A percentile compares a stretch with the other conserved stretches of the same genome.
Evolutionary conservation across 2,888 invertebrate species (phyloP).

Genomic region (Pseudococcus jackbeardsleyi): DNA sequence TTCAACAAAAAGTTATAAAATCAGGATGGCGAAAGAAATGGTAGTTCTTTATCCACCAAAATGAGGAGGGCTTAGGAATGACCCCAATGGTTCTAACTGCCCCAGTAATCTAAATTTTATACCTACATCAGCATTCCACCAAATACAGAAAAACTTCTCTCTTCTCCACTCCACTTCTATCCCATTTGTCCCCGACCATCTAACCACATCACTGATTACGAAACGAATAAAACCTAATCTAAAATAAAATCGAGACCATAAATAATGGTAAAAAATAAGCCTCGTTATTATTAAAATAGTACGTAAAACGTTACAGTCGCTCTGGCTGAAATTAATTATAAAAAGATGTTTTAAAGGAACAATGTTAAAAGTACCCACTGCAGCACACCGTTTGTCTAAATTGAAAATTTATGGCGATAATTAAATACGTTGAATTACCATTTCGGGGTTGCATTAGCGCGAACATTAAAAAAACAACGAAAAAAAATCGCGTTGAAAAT

Average conservation of each 20-base stretch:
- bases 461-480: not conserved
- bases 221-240: not conserved
- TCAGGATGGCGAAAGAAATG: too few relatives aligned
- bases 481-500: not conserved
- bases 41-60: too few relatives aligned
- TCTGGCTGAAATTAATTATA: not conserved
- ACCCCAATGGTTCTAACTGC: too few relatives aligned
- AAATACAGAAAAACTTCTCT: too few relatives aligned
- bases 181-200: too few relatives aligned
- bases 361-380: not conserved
- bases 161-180: too few relatives aligned
- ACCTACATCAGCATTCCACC: too few relatives aligned
- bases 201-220: not conserved
- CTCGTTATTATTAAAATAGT: not conserved
- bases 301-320: not conserved
- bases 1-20: too few relatives aligned
- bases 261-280: not conserved
- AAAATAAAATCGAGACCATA: not conserved
- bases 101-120: too few relatives aligned
- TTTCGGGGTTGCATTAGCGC: not conserved
- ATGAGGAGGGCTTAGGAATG: too few relatives aligned
- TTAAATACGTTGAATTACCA: not conserved
- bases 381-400: slow-evolving; percentile 3
- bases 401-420: slow-evolving; percentile 35
- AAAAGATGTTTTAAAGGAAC: not conserved